Conservation (phyloP, 2,888 invertebrate genomes). For the Platycnemis pennipes region DNA sequence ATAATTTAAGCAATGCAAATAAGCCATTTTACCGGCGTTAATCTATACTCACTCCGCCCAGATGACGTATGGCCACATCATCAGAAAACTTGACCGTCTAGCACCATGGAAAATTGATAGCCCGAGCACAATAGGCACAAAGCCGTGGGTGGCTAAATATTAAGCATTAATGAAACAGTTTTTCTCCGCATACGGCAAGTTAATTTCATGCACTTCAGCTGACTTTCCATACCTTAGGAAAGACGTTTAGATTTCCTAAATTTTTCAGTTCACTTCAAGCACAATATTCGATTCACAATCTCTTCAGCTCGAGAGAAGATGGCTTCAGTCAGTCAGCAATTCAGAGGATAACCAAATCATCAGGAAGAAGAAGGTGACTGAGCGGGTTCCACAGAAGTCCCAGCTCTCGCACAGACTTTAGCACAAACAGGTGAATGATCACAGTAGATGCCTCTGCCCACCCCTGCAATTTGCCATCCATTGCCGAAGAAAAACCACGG, state of each 20-base stretch:
- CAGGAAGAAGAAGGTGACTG: background rate
- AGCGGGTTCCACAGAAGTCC: background rate
- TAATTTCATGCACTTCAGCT: background rate
- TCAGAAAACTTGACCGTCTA: background rate
- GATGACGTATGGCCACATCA: background rate
- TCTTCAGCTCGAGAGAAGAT: background rate
- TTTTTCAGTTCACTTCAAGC: background rate
- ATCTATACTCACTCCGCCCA: no score
- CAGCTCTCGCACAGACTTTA: background rate
- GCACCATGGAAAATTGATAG: background rate
- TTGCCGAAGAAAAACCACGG: background rate
- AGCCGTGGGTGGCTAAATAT: background rate
- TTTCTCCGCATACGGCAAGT: background rate
- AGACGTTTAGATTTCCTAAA: background rate
- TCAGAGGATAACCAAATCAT: background rate
- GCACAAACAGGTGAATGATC: background rate
- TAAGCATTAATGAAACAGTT: background rate
- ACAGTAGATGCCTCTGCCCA: background rate
- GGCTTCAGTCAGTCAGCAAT: background rate
- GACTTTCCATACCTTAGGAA: background rate
- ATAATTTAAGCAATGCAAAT: no score
- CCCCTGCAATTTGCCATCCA: background rate
- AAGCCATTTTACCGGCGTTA: no score
- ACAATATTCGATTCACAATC: background rate
- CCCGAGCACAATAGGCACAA: background rate